Conservation (phyloP, 2,888 invertebrate species). For the Lypha dubia region DNA sequence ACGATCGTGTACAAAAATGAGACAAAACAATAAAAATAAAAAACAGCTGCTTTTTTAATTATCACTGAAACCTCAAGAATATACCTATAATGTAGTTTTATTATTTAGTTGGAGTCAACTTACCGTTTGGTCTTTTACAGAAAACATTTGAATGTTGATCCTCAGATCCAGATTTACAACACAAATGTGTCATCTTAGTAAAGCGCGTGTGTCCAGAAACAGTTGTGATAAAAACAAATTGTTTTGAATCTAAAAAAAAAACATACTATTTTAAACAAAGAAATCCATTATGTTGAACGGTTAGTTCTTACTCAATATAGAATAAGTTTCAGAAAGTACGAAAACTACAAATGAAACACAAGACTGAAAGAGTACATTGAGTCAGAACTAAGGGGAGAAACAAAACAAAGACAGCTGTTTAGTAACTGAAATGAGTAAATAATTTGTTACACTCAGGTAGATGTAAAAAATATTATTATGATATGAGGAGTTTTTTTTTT, state of each 20-base stretch:
- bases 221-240: constrained; percentile 32
- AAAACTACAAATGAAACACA: constrained; percentile 9
- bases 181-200: constrained; percentile 44
- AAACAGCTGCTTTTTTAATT: constrained; percentile 48
- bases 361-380: constrained; percentile 37
- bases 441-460: constrained; percentile 36
- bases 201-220: constrained; percentile 51
- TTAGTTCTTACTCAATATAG: constrained; percentile 49
- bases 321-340: constrained; percentile 19
- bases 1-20: not conserved
- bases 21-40: not conserved
- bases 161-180: constrained; percentile 35
- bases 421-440: constrained; percentile 39
- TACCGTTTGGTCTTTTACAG: constrained; percentile 52
- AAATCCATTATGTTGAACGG: constrained; percentile 59
- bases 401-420: constrained; percentile 52
- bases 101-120: constrained; percentile 55
- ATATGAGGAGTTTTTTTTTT: constrained; percentile 16
- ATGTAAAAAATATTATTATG: not conserved
- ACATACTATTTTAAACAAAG: constrained; percentile 38
- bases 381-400: not conserved
- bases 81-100: constrained; percentile 1
- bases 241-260: constrained; percentile 24
- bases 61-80: constrained; percentile 49
- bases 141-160: constrained; percentile 29